Conservation (phyloP, 2,797 vertebrate genomes). For the Balearica regulorum region DNA sequence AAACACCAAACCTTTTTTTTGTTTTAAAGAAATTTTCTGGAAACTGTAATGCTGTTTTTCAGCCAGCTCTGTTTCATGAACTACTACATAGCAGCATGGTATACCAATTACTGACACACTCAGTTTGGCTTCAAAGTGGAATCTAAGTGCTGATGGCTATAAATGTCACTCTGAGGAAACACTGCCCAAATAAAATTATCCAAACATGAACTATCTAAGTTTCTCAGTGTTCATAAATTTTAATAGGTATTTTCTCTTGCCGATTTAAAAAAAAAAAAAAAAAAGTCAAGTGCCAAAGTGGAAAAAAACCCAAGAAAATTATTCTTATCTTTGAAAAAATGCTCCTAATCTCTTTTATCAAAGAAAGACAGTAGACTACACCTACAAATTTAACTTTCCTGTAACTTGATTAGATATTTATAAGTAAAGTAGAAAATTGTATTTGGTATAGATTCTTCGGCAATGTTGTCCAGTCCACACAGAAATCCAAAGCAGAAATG, state of each 20-base stretch:
- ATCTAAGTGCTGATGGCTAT: conserved; percentile 1
- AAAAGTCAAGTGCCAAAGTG: not conserved
- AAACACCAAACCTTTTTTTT: not conserved
- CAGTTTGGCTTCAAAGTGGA: conserved; percentile 1
- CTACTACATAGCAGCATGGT: not conserved
- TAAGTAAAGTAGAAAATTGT: not conserved
- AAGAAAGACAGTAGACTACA: not conserved
- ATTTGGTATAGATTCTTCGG: not conserved
- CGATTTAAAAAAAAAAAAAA: not conserved
- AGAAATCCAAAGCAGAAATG: not conserved
- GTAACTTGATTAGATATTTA: not conserved
- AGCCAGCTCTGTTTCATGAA: not conserved
- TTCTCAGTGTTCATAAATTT: not conserved
- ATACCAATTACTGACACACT: not conserved
- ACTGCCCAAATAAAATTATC: not conserved
- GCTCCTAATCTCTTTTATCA: not conserved
- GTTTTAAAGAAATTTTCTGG: not conserved
- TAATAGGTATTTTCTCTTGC: not conserved
- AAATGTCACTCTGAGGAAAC: conserved; percentile 20
- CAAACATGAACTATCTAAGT: not conserved
- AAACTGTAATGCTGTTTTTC: not conserved
- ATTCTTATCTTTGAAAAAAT: not conserved
- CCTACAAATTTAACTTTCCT: not conserved
- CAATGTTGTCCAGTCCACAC: not conserved
- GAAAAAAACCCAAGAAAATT: not conserved